Evolutionary conservation across 2,797 vertebrate species (phyloP), one percentile per base, ranked within the genome.

Genomic region (Ficedula albicollis): DNA sequence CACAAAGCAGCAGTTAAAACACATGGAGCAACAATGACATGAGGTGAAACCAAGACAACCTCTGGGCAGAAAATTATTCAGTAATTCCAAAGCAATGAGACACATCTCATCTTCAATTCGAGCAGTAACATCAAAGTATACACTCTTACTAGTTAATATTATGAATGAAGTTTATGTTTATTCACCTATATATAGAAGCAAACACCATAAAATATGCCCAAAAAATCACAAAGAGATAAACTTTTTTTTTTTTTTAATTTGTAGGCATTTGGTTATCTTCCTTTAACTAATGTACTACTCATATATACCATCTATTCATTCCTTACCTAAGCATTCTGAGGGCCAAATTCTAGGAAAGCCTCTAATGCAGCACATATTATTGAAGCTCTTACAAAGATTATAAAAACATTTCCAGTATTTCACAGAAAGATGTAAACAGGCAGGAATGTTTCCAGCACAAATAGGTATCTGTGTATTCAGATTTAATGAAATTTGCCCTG

Each of bases 51-150:
- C 34, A 26, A 34, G 17, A 29, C 9, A 10, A 62, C 3, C 6
- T 49, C 44, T 8, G 25, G 23, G 25, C 13, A 59, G 21, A 72
- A 89, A 90, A 51, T 22, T n/a, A 41, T 49, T 41, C 26, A 22
- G 54, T 46, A 84, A 44, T 56, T 60, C 58, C 58, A 25, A 52
- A 48, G 15, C 51, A n/a, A 41, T 32, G 22, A 91, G 34, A 20
- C 10, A n/a, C 0, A 0, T 34, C 30, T 25, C 46, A 10, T 38
- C 86, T 48, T 67, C 44, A 78, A 70, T 29, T 34, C 30, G 13
- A 87, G 36, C 34, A 54, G 1, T 22, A 52, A 58, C 5, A 59
- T 17, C 12, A 74, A 93, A 92, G 84, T 9, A 55, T 10, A 55
- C 18, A 13, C 7, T 69, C 15, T 44, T 7, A 44, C 11, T 6